Percentiles rank a stretch among this genome's conserved stretches.
These are phyloP conservation scores for Metopia argyrocephala DNA, from an alignment of 2,888 invertebrate species.

Conservation along the genomic window DNA sequence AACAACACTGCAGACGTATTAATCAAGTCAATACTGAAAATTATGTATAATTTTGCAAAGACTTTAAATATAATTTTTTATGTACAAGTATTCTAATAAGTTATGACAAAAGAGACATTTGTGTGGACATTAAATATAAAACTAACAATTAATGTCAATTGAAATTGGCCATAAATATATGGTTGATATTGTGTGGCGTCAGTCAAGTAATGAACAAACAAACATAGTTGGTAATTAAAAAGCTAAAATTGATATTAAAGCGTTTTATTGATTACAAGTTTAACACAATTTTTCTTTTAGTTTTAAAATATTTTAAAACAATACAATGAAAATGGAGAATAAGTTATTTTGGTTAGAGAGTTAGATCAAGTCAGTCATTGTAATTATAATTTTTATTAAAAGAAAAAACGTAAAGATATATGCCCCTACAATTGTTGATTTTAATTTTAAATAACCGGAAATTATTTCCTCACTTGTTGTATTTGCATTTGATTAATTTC, in stretches of 20 bases:
- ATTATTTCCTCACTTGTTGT: background rate
- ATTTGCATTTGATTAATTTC: slow-evolving; percentile 46
- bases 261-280: slow-evolving; percentile 20
- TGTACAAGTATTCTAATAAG: slow-evolving; percentile 41
- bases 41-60: slow-evolving; percentile 48
- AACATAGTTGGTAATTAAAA: background rate
- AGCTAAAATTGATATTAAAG: slow-evolving; percentile 17
- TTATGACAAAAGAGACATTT: slow-evolving; percentile 34
- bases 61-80: slow-evolving; percentile 36
- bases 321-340: background rate
- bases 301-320: background rate
- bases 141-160: slow-evolving; percentile 67
- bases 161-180: slow-evolving; percentile 65
- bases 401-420: background rate
- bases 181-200: slow-evolving; percentile 45
- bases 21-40: background rate
- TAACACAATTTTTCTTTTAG: slow-evolving; percentile 33
- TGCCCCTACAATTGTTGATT: background rate
- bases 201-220: background rate
- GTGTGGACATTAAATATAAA: slow-evolving; percentile 55
- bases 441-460: background rate
- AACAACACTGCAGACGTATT: too few relatives aligned
- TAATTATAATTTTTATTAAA: background rate
- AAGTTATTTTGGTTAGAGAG: background rate
- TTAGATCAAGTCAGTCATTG: background rate